Evolutionary conservation across 2,888 invertebrate genomes (phyloP), one percentile per base, ranked within the genome.

Genomic region (Drosophila quinaria): DNA sequence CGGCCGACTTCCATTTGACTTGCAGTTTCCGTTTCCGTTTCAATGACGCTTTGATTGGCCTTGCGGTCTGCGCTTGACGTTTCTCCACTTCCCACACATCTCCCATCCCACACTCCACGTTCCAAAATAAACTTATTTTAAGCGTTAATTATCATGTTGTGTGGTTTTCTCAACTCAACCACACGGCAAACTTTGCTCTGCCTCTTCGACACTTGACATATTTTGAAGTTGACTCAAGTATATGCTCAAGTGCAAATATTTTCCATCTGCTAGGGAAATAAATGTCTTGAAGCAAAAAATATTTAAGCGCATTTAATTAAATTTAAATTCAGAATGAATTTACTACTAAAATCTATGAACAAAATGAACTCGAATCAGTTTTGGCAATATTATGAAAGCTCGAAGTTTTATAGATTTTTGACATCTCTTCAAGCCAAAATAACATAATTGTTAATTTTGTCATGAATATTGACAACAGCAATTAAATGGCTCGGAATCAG

Each of bases 1-100:
- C 65, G 80, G 71, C 81, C 84, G 77, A 74, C 74, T 80, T 78
- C 74, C 78, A 73, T 85, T 85, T 89, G 89, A 84, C 89, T 89
- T 84, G 81, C 85, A 80, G 87, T 75, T 87, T 85, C 87, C 89
- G 87, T 85, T 86, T 89, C 86, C 89, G 86, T 85, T 86, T 87
- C 85, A 86, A 87, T 89, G 88, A 74, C 70, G 79, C 87, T 84
- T 80, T 85, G 87, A 86, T 86, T 89, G 81, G 87, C 84, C 81
- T 87, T 84, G 85, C 68, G 87, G 89, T 81, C 70, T 59, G 22
- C 39, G 37, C 31, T 52, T 58, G 58, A 56, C 66, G 47, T 44
- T 49, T 11, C 13, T 33, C 35, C 37, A n/a, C 31, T n/a, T 3
- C 1, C n/a, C 37, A 37, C 35, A 22, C 22, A 22, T 22, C 13